Percentiles rank a stretch among this genome's conserved stretches.
These are phyloP conservation scores for Tipula confusa DNA, from an alignment of 2,888 invertebrate species.

Conservation along the genomic window DNA sequence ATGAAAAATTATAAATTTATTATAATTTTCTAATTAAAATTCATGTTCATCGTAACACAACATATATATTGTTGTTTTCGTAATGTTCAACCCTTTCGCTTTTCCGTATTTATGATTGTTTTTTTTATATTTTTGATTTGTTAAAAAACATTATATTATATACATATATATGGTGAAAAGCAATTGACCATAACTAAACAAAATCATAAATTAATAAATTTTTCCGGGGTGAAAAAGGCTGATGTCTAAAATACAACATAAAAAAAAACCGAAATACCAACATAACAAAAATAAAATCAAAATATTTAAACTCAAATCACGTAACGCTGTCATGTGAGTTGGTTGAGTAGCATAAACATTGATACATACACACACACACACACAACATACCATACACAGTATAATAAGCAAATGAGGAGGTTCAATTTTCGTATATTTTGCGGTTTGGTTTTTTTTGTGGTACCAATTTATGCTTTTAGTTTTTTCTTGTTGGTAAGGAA, in stretches of 20 bases:
- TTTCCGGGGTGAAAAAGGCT: not conserved
- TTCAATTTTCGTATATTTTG: not conserved
- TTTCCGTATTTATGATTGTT: not conserved
- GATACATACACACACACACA: too few species aligned
- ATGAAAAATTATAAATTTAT: constrained; percentile 7
- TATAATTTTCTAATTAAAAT: constrained; percentile 3
- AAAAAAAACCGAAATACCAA: too few species aligned
- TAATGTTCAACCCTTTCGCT: not conserved
- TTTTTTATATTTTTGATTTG: too few species aligned
- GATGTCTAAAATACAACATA: not conserved
- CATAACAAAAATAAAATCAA: not conserved
- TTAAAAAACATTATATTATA: too few species aligned
- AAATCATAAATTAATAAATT: not conserved
- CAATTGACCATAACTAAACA: not conserved
- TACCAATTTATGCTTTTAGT: constrained; percentile 3
- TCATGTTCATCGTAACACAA: not conserved
- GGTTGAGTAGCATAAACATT: constrained; percentile 14
- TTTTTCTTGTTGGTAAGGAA: not conserved
- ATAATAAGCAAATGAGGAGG: not conserved
- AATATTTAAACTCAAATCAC: not conserved
- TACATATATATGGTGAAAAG: not conserved
- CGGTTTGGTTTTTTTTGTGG: not conserved
- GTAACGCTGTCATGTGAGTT: not conserved
- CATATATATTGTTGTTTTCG: too few species aligned
- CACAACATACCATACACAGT: too few species aligned